phyloP scores from a whole-genome alignment of 2,888 invertebrate genomes.

The Gastracanthus pulcherrimus region DNA sequence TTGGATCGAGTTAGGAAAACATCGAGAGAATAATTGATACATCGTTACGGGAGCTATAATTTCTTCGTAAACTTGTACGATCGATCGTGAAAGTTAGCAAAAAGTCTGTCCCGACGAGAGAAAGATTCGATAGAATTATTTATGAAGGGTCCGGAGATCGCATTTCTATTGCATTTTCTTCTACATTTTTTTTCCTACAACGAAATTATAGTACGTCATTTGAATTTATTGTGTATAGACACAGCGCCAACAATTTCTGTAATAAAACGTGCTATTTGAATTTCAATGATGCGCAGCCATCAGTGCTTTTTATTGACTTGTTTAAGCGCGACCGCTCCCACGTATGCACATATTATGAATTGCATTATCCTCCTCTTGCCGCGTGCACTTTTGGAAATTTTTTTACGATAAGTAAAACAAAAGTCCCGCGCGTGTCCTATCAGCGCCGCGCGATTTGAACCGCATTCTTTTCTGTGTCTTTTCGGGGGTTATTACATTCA shows the following conservation, averaged over 20 bases:
- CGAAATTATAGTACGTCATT: not conserved
- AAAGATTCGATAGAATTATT: not conserved
- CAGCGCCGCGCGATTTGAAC: not conserved
- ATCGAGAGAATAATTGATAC: not conserved
- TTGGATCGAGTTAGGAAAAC: not conserved
- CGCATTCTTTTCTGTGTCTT: not conserved
- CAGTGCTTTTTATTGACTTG: not conserved
- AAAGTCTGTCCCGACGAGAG: not conserved
- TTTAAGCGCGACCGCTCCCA: not conserved
- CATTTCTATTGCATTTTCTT: not conserved
- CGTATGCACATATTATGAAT: not conserved
- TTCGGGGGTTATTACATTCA: too few species aligned
- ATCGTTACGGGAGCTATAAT: not conserved
- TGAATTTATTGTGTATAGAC: not conserved
- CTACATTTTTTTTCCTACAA: not conserved
- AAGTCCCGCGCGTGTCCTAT: not conserved
- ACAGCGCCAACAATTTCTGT: not conserved
- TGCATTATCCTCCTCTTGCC: too few species aligned
- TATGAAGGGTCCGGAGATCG: too few species aligned
- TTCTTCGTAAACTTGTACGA: not conserved
- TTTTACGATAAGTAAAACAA: not conserved
- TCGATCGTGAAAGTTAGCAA: not conserved
- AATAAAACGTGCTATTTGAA: not conserved
- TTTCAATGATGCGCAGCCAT: not conserved
- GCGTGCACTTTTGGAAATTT: not conserved